Percentiles rank a stretch among this genome's conserved stretches.
These are phyloP conservation scores for Carapus acus DNA, from an alignment of 2,797 vertebrate genomes.

Conservation along the genomic window DNA sequence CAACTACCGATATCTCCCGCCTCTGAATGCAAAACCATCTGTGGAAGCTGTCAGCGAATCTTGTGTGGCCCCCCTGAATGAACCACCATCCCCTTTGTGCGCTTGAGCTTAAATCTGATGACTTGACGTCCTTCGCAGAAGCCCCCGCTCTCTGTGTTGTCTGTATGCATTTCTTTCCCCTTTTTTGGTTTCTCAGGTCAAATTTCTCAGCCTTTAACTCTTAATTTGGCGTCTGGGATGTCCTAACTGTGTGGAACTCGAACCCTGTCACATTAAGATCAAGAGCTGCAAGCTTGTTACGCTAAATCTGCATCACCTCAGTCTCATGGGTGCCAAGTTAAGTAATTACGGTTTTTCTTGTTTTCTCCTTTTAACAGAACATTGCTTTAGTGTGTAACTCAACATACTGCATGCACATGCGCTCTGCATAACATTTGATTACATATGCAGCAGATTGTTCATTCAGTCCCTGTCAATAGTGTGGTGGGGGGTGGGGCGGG, in stretches of 20 bases:
- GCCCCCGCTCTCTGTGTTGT: conserved; percentile 64
- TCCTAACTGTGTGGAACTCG: conserved; percentile 72
- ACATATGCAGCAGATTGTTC: conserved; percentile 48
- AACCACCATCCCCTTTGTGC: conserved; percentile 64
- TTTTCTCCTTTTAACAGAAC: conserved; percentile 57
- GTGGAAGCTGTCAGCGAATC: conserved; percentile 72
- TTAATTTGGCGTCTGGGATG: conserved; percentile 71
- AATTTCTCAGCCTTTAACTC: conserved; percentile 56
- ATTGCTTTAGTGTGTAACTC: conserved; percentile 69
- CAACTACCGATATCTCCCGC: conserved; percentile 73
- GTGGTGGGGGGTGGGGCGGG: conserved; percentile 44
- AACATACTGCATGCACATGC: conserved; percentile 71
- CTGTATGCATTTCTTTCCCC: conserved; percentile 52
- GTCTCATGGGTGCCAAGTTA: conserved; percentile 75
- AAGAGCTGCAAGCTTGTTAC: conserved; percentile 74
- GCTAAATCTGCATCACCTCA: conserved; percentile 74
- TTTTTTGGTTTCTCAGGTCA: conserved; percentile 74
- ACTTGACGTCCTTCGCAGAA: conserved; percentile 64
- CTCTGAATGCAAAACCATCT: conserved; percentile 78
- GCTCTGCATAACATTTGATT: conserved; percentile 68
- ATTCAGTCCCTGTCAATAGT: conserved; percentile 53
- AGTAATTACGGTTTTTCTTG: conserved; percentile 74
- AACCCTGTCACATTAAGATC: conserved; percentile 74
- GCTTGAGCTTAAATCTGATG: conserved; percentile 74
- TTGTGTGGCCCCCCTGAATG: conserved; percentile 76